phyloP scores from a whole-genome alignment of 1,140 invertebrate species.

The Caenorhabditis brenneri region DNA sequence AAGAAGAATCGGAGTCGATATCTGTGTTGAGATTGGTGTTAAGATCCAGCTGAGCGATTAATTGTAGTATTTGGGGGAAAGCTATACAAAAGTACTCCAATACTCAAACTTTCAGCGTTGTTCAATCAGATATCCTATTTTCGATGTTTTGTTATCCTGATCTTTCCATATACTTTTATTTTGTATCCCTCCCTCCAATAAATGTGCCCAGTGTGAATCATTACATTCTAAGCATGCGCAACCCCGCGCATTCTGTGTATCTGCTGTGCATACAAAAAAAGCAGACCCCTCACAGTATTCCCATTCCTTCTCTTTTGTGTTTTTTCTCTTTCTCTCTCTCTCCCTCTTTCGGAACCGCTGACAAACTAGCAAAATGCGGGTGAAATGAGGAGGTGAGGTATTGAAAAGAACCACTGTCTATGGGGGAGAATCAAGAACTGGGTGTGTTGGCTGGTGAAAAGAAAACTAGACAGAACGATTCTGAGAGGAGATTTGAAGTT shows the following conservation, averaged over 20 bases:
- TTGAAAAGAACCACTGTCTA: neutral
- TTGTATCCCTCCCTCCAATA: neutral
- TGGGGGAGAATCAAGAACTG: neutral
- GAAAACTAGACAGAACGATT: too few relatives aligned
- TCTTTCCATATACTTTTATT: neutral
- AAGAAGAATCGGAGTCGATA: too few relatives aligned
- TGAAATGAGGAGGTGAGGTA: neutral
- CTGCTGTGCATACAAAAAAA: conserved; percentile 26
- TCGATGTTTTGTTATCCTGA: too few relatives aligned
- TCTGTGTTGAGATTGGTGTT: neutral
- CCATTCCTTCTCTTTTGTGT: neutral
- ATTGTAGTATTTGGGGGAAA: too few relatives aligned
- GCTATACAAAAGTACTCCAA: too few relatives aligned
- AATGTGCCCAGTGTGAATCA: too few relatives aligned
- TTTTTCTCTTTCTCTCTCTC: neutral
- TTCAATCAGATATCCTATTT: too few relatives aligned
- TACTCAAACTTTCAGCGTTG: too few relatives aligned
- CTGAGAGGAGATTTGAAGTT: too few relatives aligned
- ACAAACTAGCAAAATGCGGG: neutral
- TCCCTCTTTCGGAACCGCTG: conserved; percentile 8
- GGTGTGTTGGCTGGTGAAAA: neutral
- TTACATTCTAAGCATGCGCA: too few relatives aligned
- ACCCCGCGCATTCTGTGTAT: neutral
- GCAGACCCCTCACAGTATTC: too few relatives aligned
- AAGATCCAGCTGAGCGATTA: too few relatives aligned